A percentile compares a stretch with the other conserved stretches of the same genome.
Evolutionary conservation across 2,797 vertebrate genomes (phyloP).

Genomic region (Paedocypris micromegethes): DNA sequence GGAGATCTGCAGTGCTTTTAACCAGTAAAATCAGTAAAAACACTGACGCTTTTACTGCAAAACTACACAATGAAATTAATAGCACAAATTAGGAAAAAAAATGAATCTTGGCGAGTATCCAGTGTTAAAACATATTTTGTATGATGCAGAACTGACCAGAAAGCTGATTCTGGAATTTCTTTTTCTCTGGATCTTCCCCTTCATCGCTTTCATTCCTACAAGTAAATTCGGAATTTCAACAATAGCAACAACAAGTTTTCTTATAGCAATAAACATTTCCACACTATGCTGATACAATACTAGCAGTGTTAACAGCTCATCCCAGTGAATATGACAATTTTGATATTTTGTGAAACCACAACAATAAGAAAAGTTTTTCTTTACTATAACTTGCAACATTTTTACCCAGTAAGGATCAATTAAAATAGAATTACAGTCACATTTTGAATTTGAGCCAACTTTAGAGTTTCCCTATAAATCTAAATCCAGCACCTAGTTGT

Average conservation of each 20-base stretch:
- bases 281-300: no score
- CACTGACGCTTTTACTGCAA: background rate
- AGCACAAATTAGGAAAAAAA: background rate
- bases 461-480: no score
- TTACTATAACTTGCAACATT: no score
- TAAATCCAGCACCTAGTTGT: no score
- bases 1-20: background rate
- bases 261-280: no score
- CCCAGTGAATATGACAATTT: no score
- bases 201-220: constrained; percentile 95
- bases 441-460: no score
- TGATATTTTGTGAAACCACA: background rate
- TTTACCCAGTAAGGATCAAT: no score
- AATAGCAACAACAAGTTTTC: no score
- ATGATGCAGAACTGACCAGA: constrained; percentile 73
- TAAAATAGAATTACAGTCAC: no score
- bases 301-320: no score
- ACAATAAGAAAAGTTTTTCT: no score
- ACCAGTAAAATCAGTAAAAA: background rate
- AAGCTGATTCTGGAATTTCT: constrained; percentile 96
- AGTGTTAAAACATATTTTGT: background rate
- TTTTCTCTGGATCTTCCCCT: constrained; percentile 91
- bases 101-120: background rate
- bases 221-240: constrained; percentile 1
- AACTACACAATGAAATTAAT: background rate